Percentiles rank a stretch among this genome's conserved stretches.
phyloP scores from a whole-genome alignment of 2,888 invertebrate genomes.

The Xanthostigma xanthostigma region DNA sequence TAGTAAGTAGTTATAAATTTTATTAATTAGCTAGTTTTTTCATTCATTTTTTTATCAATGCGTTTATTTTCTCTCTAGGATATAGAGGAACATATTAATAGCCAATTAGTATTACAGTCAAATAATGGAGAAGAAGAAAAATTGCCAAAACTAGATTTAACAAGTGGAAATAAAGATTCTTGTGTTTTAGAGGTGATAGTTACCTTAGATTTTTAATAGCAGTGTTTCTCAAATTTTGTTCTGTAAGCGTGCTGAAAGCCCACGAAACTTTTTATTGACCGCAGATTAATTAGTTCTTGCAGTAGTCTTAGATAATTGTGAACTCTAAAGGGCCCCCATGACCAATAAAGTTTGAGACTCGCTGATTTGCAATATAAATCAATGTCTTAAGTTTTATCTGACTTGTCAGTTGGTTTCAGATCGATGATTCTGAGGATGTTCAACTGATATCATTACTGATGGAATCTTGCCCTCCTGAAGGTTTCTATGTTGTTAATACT shows the following conservation, averaged over 20 bases:
- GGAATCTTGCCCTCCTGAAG: constrained; percentile 58
- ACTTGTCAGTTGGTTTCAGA: constrained; percentile 25
- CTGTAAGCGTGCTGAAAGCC: too few relatives aligned
- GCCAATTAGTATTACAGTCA: constrained; percentile 26
- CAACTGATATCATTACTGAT: constrained; percentile 59
- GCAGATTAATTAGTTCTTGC: too few relatives aligned
- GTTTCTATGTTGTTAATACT: constrained; percentile 66
- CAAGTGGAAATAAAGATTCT: constrained; percentile 61
- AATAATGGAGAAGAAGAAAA: constrained; percentile 39
- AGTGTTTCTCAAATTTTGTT: background rate
- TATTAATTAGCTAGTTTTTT: background rate
- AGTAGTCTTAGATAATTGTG: too few relatives aligned
- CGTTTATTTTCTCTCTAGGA: constrained; percentile 18
- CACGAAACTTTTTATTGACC: too few relatives aligned
- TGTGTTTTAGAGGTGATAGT: constrained; percentile 54
- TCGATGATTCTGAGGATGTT: constrained; percentile 71
- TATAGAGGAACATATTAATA: constrained; percentile 14
- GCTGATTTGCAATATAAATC: too few relatives aligned
- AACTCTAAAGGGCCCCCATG: too few relatives aligned
- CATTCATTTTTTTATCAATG: constrained; percentile 7
- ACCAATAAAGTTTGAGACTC: too few relatives aligned
- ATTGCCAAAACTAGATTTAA: constrained; percentile 49
- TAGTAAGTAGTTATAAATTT: constrained; percentile 18
- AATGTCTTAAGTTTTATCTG: too few relatives aligned
- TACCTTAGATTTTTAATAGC: constrained; percentile 1